These are phyloP conservation scores for Berghia stephanieae DNA, from an alignment of 1,140 invertebrate species.

Conservation along the genomic window DNA sequence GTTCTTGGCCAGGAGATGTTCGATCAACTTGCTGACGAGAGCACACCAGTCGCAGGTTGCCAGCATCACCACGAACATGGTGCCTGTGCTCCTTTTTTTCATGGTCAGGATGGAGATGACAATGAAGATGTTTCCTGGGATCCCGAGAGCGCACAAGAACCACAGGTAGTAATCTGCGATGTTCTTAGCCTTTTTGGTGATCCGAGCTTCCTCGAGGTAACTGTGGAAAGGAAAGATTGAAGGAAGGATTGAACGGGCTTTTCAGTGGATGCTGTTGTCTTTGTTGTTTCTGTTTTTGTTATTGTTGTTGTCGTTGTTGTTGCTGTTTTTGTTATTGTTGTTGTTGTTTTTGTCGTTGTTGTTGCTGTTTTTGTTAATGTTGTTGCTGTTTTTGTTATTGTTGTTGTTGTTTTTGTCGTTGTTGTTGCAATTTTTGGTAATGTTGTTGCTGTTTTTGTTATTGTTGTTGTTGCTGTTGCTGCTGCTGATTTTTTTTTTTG, in stretches of 20 bases:
- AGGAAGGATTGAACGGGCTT: not conserved
- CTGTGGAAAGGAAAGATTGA: not conserved
- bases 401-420: not conserved
- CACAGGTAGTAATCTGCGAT: conserved; percentile 48
- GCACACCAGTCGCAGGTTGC: conserved; percentile 44
- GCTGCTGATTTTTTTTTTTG: not conserved
- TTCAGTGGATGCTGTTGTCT: no score
- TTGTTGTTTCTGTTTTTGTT: no score
- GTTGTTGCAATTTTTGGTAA: not conserved
- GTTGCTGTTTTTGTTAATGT: not conserved
- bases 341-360: not conserved
- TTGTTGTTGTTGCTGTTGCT: not conserved
- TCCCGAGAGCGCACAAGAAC: conserved; percentile 40
- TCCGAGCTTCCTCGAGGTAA: no score
- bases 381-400: not conserved
- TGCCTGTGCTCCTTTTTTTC: conserved; percentile 45
- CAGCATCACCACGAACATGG: conserved; percentile 46
- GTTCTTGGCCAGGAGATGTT: conserved; percentile 37
- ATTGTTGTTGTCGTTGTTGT: no score
- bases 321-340: not conserved
- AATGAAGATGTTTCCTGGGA: conserved; percentile 48
- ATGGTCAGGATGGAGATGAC: conserved; percentile 47
- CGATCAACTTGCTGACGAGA: conserved; percentile 43
- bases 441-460: not conserved
- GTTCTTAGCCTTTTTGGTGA: not conserved